A percentile compares a stretch with the other conserved stretches of the same genome.
Evolutionary conservation across 2,113 vertebrate species (phyloP).

Genomic region (Globicephala melas): DNA sequence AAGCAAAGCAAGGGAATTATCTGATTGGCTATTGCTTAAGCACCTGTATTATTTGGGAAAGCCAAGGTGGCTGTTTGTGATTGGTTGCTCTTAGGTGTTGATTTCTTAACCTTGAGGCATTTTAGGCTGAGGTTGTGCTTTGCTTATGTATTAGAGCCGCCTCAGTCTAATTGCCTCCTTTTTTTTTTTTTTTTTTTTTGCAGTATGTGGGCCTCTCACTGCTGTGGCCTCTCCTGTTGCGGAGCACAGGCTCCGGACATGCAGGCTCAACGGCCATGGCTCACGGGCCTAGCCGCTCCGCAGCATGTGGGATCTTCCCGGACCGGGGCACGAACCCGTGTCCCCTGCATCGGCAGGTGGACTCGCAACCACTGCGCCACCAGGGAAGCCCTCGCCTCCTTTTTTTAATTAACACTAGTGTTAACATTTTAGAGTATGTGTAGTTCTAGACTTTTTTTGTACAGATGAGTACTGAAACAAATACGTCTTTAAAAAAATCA

Average conservation of each 20-base stretch:
- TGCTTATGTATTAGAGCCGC: not conserved
- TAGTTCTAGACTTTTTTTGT: not conserved
- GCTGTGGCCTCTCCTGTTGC: no score
- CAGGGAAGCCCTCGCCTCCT: no score
- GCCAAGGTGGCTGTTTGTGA: not conserved
- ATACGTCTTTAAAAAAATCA: not conserved
- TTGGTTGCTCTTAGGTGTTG: not conserved
- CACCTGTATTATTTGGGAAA: not conserved
- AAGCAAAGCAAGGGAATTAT: not conserved
- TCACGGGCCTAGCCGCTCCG: no score
- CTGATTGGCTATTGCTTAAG: not conserved
- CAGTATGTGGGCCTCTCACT: no score
- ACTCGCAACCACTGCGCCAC: no score
- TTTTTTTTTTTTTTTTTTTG: not conserved
- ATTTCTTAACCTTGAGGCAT: not conserved
- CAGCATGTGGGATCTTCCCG: no score
- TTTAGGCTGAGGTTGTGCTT: not conserved
- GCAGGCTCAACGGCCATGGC: no score
- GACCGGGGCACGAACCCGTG: no score
- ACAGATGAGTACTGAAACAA: not conserved
- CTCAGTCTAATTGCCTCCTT: not conserved
- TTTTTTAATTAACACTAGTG: not conserved
- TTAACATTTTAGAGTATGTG: not conserved
- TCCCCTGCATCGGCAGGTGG: no score
- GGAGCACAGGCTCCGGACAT: no score